Conservation (phyloP, 2,797 vertebrate genomes). For the Lithobates sylvaticus region DNA sequence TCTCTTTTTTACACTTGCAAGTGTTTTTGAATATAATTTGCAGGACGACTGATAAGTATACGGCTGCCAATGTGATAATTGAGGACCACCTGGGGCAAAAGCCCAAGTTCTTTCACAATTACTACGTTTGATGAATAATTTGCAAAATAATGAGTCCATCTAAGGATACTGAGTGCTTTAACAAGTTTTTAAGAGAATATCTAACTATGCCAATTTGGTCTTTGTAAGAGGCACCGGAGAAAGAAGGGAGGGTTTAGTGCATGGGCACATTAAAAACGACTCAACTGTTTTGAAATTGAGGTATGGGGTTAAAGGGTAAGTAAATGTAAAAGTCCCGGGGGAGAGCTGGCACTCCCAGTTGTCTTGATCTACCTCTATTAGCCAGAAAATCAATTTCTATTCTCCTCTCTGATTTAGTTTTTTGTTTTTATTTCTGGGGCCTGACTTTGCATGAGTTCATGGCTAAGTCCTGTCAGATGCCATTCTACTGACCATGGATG, state of each 20-base stretch:
- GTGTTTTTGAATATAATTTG: constrained; percentile 62
- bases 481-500: no score
- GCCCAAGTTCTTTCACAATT: constrained; percentile 62
- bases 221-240: neutral
- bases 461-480: no score
- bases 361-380: no score
- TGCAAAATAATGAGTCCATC: constrained; percentile 56
- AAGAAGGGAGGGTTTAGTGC: neutral
- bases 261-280: neutral
- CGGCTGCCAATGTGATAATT: constrained; percentile 67
- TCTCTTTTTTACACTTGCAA: constrained; percentile 55
- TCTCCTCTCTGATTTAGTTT: no score
- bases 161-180: constrained; percentile 33
- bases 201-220: constrained; percentile 39
- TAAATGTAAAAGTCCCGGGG: no score
- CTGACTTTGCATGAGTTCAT: no score
- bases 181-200: constrained; percentile 43
- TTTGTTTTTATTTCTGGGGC: no score
- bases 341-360: no score
- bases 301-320: neutral
- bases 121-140: constrained; percentile 61
- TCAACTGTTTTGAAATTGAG: neutral
- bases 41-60: constrained; percentile 63
- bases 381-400: no score
- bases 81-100: constrained; percentile 68